Percentiles rank a stretch among this genome's conserved stretches.
Evolutionary conservation across 2,888 invertebrate species (phyloP).

Genomic region (Hydropsyche betteni): DNA sequence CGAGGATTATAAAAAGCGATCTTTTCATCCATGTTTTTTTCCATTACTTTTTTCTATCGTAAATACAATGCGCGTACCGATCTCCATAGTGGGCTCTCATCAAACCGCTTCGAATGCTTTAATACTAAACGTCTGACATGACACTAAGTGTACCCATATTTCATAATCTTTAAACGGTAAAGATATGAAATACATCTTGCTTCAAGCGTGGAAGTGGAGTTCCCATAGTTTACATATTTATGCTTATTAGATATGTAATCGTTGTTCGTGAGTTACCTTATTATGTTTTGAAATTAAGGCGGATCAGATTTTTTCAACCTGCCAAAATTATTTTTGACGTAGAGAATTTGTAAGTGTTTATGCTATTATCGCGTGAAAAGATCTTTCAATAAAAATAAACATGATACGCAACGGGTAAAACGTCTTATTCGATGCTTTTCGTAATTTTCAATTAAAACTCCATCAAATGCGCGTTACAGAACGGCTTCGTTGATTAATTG

Average conservation of each 20-base stretch:
- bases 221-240: conserved; percentile 34
- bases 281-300: conserved; percentile 28
- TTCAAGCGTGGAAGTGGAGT: conserved; percentile 21
- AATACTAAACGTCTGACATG: conserved; percentile 40
- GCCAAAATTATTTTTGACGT: conserved; percentile 8
- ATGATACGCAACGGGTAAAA: neutral
- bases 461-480: conserved; percentile 13
- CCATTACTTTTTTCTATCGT: conserved; percentile 22
- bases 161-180: conserved; percentile 43
- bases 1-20: conserved; percentile 36
- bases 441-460: conserved; percentile 30
- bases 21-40: conserved; percentile 34
- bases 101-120: conserved; percentile 38
- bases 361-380: conserved; percentile 14
- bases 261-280: conserved; percentile 29
- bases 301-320: conserved; percentile 20
- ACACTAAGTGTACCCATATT: conserved; percentile 41
- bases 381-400: conserved; percentile 14
- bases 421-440: conserved; percentile 18
- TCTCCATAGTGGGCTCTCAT: conserved; percentile 38
- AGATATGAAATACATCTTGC: conserved; percentile 35
- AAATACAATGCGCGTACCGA: conserved; percentile 38
- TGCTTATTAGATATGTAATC: conserved; percentile 30
- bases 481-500: conserved; percentile 18
- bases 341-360: conserved; percentile 13